Base-by-base conservation (phyloP, 2,113 vertebrate species). In the Balaeniceps rex region DNA sequence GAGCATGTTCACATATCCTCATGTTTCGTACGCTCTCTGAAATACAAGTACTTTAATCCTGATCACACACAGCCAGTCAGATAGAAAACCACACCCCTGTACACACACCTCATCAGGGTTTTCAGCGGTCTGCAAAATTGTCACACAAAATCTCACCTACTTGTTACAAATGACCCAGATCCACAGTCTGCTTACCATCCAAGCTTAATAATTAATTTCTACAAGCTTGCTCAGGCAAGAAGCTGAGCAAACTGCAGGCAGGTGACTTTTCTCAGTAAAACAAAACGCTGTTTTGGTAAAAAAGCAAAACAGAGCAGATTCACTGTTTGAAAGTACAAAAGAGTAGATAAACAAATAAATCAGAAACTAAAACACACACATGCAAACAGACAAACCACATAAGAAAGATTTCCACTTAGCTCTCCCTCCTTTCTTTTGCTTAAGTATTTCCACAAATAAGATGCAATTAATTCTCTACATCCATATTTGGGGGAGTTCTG, bases 151-250 rank as follows among this genome's bases (percentile, higher is more conserved):
- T 80, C 84, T 93, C 75, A 85, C 84, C 81, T 75, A 64, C 76
- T 77, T 95, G 42, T 74, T 93, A 83, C 61, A 47, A 88, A 78
- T 84, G 70, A 96, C 90, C 87, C 75, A 93, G 58, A 91, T 93
- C 87, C 58, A 63, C 6, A 4, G 38, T 12, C 49, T 49, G 42
- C 58, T 87, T 42, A 69, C 54, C 15, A 47, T 19, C 69, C 31
- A 57, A 72, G 77, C 74, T 79, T 66, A 44, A 92, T 78, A 54
- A 91, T 85, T 89, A 44, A 46, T 92, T 82, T 83, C 84, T 85
- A 70, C 78, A 74, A 55, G 42, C 84, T 87, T 89, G 54, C 74
- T 89, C 81, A 80, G 83, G 54, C 33, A 93, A 91, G 91, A 88
- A 96, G 42, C 33, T 51, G 63, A 83, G 74, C 55, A 64, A 83